Conservation (phyloP, 1,140 invertebrate genomes). For the Papilio helenus region DNA sequence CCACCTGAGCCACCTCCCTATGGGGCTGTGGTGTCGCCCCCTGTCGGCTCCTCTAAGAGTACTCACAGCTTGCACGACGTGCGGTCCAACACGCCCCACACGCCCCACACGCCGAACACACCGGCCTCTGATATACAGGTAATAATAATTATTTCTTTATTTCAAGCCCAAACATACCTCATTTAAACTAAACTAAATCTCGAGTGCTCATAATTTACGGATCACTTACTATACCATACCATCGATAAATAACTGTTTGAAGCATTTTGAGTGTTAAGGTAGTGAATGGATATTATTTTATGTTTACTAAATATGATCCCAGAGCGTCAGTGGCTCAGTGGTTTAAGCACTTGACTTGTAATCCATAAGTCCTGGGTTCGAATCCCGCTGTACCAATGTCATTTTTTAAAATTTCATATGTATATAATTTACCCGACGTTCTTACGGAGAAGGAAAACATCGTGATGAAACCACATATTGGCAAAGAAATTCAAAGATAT, state of each 20-base stretch:
- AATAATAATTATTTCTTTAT: background rate
- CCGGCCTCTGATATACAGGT: constrained; percentile 74
- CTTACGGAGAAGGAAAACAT: no score
- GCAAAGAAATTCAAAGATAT: no score
- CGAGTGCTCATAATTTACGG: constrained; percentile 5
- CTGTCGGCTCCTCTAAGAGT: constrained; percentile 66
- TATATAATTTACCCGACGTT: no score
- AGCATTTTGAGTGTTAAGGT: background rate
- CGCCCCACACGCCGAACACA: constrained; percentile 73
- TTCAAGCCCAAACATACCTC: no score
- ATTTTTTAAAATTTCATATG: no score
- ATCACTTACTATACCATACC: background rate
- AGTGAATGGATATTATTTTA: background rate
- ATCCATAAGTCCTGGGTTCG: no score
- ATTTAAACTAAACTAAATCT: constrained; percentile 15
- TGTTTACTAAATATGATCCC: no score
- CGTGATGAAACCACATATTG: no score
- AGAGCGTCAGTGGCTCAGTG: no score
- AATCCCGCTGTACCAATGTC: no score
- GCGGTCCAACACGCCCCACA: constrained; percentile 66
- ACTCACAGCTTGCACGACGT: constrained; percentile 66
- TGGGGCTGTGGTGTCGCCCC: constrained; percentile 65
- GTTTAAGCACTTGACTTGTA: no score
- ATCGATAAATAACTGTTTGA: background rate
- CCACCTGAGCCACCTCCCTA: constrained; percentile 76